Evolutionary conservation across 1,140 invertebrate genomes (phyloP).

Genomic region (Cecropterus lyciades): DNA sequence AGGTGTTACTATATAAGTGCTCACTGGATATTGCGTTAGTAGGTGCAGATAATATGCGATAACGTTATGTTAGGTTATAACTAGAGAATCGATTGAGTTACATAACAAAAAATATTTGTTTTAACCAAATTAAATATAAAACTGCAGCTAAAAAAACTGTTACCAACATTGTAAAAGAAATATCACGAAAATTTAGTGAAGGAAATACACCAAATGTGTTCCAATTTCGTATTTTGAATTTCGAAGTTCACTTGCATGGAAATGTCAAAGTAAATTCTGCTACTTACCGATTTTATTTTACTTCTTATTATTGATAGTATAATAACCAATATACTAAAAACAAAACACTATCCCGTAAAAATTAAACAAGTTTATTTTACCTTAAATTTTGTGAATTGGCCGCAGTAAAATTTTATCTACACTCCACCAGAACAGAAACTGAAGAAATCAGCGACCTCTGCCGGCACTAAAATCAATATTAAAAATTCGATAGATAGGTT

Average conservation of each 20-base stretch:
- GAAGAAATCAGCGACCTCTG: slow-evolving; percentile 38
- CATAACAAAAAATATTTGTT: slow-evolving; percentile 47
- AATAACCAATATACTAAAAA: not conserved
- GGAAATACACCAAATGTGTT: not conserved
- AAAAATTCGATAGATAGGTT: slow-evolving; percentile 8
- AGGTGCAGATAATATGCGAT: slow-evolving; percentile 1
- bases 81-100: slow-evolving; percentile 46
- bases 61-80: slow-evolving; percentile 41
- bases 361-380: slow-evolving; percentile 10
- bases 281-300: slow-evolving; percentile 38
- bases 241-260: slow-evolving; percentile 26
- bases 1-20: too few species aligned
- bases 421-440: slow-evolving; percentile 32
- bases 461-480: slow-evolving; percentile 30
- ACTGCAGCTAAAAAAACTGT: not conserved
- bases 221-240: slow-evolving; percentile 36
- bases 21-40: too few species aligned
- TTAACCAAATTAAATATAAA: slow-evolving; percentile 1
- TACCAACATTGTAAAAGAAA: not conserved
- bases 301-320: not conserved
- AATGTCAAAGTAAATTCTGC: slow-evolving; percentile 31
- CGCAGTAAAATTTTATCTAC: slow-evolving; percentile 11
- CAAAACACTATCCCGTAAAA: not conserved
- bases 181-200: not conserved
- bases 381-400: slow-evolving; percentile 21